These are phyloP conservation scores for Bergia puertoricense DNA, from an alignment of 92 coral and sea anemone genomes.

Conservation along the genomic window DNA sequence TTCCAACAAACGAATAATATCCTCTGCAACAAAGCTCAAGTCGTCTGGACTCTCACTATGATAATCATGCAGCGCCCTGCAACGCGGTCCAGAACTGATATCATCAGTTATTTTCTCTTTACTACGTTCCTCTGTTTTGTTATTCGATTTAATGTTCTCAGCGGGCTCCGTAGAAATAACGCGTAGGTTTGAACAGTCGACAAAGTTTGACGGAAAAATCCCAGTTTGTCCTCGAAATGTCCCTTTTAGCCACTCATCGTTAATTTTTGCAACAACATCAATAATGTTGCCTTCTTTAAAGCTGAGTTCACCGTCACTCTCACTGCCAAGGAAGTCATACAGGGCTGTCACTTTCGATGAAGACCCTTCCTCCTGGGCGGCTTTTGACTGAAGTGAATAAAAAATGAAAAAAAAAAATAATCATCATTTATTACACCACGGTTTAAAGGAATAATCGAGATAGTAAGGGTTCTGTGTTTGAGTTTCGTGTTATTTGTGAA, in stretches of 20 bases:
- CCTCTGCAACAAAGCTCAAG: constrained; percentile 70
- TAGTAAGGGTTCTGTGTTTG: no score
- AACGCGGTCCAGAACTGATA: constrained; percentile 36
- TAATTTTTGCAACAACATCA: constrained; percentile 39
- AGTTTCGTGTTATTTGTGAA: no score
- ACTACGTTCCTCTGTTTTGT: not conserved
- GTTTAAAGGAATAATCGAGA: no score
- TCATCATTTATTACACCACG: no score
- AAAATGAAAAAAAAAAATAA: not conserved
- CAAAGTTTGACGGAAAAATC: constrained; percentile 60
- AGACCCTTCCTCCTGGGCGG: not conserved
- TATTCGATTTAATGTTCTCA: not conserved
- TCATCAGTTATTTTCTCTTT: not conserved
- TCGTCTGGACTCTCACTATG: constrained; percentile 67
- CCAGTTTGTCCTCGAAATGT: constrained; percentile 52
- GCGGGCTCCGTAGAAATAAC: not conserved
- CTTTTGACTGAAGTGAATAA: not conserved
- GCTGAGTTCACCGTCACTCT: constrained; percentile 47
- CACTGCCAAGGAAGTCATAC: constrained; percentile 49
- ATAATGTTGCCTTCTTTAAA: constrained; percentile 44
- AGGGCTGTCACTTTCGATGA: constrained; percentile 40
- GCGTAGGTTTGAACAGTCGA: constrained; percentile 23
- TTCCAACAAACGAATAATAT: constrained; percentile 66
- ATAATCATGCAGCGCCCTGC: constrained; percentile 82
- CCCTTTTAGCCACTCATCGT: constrained; percentile 57